Conservation (phyloP, 1,140 invertebrate species). For the Telenomus remus region DNA sequence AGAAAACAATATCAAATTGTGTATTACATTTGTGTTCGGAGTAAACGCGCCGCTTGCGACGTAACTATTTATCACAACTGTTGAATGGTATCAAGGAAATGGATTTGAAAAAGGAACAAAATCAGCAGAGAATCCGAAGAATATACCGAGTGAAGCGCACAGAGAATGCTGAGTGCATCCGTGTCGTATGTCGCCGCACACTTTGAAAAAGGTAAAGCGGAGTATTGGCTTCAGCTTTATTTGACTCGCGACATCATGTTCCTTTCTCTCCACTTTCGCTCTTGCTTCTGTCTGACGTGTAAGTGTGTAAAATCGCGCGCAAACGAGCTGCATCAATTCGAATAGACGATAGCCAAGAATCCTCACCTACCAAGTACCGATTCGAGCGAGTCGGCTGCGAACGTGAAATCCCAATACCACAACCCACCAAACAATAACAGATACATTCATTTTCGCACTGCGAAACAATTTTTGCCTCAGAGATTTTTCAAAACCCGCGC, state of each 20-base stretch:
- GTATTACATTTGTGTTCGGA: conserved; percentile 19
- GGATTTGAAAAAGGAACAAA: conserved; percentile 61
- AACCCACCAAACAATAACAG: conserved; percentile 17
- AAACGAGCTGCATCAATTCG: conserved; percentile 48
- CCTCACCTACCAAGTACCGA: conserved; percentile 18
- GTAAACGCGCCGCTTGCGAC: conserved; percentile 8
- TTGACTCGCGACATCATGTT: conserved; percentile 31
- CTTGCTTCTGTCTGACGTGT: conserved; percentile 12
- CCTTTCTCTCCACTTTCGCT: conserved; percentile 4
- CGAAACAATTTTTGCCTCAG: conserved; percentile 35
- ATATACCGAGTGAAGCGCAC: conserved; percentile 31
- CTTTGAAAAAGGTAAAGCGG: conserved; percentile 43
- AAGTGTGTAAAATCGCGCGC: conserved; percentile 38
- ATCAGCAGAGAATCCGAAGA: conserved; percentile 36
- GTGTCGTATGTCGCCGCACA: conserved; percentile 32
- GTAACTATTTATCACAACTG: conserved; percentile 33
- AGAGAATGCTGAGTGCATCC: conserved; percentile 33
- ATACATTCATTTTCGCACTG: conserved; percentile 26
- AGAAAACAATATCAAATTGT: conserved; percentile 26
- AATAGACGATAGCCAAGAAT: conserved; percentile 47
- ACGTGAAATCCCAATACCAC: conserved; percentile 31
- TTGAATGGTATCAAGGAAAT: conserved; percentile 50
- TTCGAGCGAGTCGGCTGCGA: conserved; percentile 35
- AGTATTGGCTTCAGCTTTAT: conserved; percentile 50
- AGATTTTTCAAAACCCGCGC: conserved; percentile 22